These are phyloP conservation scores for Tyto alba DNA, from an alignment of 2,113 vertebrate genomes.

Conservation along the genomic window DNA sequence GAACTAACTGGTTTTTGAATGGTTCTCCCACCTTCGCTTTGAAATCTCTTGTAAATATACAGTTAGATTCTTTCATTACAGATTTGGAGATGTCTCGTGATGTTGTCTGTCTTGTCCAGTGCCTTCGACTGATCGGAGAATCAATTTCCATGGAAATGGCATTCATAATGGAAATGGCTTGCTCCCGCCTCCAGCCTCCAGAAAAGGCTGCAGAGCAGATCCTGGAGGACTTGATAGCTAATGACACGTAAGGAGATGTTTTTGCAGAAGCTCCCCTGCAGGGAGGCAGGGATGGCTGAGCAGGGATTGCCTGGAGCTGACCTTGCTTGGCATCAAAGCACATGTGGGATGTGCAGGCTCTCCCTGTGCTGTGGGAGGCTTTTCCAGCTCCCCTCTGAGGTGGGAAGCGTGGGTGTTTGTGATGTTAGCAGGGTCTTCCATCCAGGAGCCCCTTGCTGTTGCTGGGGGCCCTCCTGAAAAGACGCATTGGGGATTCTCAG, in stretches of 20 bases:
- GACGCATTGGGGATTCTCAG: neutral
- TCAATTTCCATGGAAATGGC: constrained; percentile 84
- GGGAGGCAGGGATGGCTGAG: neutral
- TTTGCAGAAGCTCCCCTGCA: constrained; percentile 37
- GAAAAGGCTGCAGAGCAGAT: constrained; percentile 88
- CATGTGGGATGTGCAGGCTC: neutral
- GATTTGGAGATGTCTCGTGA: constrained; percentile 85
- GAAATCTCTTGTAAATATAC: constrained; percentile 1
- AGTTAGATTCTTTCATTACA: constrained; percentile 62
- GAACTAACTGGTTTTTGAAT: neutral
- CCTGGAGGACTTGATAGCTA: constrained; percentile 87
- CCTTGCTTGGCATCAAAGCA: neutral
- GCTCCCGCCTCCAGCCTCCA: constrained; percentile 85
- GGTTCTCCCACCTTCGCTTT: neutral
- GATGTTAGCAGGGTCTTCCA: rapidly evolving
- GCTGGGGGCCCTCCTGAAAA: neutral
- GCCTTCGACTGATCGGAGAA: constrained; percentile 85
- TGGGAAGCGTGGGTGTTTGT: rapidly evolving
- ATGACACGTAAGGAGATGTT: constrained; percentile 80
- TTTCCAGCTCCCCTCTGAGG: neutral
- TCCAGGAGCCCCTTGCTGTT: neutral
- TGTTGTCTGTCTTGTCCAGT: constrained; percentile 87
- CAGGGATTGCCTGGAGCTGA: neutral
- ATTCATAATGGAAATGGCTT: constrained; percentile 88
- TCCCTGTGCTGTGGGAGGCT: neutral